These are phyloP conservation scores for Epinotia demarniana DNA, from an alignment of 2,888 invertebrate genomes.

Conservation along the genomic window DNA sequence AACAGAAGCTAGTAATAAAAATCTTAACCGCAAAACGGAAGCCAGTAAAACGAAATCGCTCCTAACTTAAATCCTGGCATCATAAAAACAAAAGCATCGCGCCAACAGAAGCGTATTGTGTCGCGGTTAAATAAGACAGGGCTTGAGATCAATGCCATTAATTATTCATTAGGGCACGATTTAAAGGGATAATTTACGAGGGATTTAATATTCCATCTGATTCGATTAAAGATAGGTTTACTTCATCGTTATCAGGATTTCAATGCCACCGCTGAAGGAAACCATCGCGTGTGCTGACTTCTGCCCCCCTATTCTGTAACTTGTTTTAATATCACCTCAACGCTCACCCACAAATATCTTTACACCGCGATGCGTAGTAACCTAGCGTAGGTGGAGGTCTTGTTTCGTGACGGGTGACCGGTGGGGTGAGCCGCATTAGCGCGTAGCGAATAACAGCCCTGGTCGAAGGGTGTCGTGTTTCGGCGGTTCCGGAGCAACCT, in stretches of 20 bases:
- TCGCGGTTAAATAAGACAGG: conserved; percentile 52
- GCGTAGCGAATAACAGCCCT: no score
- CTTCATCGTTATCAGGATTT: background rate
- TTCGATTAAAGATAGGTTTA: conserved; percentile 1
- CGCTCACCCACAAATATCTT: no score
- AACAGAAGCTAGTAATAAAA: no score
- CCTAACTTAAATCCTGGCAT: conserved; percentile 42
- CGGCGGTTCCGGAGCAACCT: no score
- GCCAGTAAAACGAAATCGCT: conserved; percentile 8
- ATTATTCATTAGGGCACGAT: conserved; percentile 36
- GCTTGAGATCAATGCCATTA: conserved; percentile 38
- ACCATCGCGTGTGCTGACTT: no score
- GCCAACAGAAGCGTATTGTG: conserved; percentile 56
- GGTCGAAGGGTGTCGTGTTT: no score
- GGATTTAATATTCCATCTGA: conserved; percentile 25
- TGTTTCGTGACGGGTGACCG: no score
- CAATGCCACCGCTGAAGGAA: background rate
- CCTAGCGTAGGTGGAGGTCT: no score
- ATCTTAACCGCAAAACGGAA: background rate
- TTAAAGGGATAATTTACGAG: conserved; percentile 29
- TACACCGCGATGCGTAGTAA: no score
- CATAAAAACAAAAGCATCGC: conserved; percentile 51
- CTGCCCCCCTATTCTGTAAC: no score
- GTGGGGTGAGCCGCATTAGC: no score
- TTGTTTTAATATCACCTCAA: no score